Conservation (phyloP, 2,797 vertebrate genomes). For the Rhinophrynus dorsalis region DNA sequence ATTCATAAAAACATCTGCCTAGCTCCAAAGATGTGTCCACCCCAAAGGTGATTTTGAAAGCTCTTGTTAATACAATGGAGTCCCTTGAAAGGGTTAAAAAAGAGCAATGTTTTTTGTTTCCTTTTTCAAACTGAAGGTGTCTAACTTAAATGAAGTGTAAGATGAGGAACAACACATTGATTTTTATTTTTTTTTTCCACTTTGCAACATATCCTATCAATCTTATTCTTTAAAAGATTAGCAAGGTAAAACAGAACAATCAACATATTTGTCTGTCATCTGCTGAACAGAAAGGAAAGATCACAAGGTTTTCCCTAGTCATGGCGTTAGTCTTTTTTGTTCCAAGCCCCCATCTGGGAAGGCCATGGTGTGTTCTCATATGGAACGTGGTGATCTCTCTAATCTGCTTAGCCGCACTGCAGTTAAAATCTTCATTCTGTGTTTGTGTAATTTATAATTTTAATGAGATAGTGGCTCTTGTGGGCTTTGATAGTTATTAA, state of each 20-base stretch:
- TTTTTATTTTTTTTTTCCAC: no score
- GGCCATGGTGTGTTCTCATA: slow-evolving; percentile 91
- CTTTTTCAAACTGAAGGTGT: no score
- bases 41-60: no score
- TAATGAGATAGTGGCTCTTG: slow-evolving; percentile 90
- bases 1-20: no score
- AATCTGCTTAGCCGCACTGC: slow-evolving; percentile 96
- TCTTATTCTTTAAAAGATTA: slow-evolving; percentile 77
- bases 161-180: slow-evolving; percentile 70
- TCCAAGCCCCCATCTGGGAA: slow-evolving; percentile 95
- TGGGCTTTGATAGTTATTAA: slow-evolving; percentile 91
- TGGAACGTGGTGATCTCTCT: slow-evolving; percentile 91
- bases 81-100: no score
- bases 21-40: no score
- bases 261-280: slow-evolving; percentile 91
- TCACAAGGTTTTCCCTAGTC: slow-evolving; percentile 88
- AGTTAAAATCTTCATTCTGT: slow-evolving; percentile 91
- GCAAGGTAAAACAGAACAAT: slow-evolving; percentile 83
- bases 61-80: no score
- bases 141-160: slow-evolving; percentile 59
- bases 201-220: slow-evolving; percentile 75
- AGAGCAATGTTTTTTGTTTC: no score
- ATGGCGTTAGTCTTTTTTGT: slow-evolving; percentile 81
- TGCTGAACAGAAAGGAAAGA: slow-evolving; percentile 91
- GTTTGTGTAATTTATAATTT: slow-evolving; percentile 98